phyloP scores from a whole-genome alignment of 2,113 vertebrate species.

The Tetraodon nigroviridis region DNA sequence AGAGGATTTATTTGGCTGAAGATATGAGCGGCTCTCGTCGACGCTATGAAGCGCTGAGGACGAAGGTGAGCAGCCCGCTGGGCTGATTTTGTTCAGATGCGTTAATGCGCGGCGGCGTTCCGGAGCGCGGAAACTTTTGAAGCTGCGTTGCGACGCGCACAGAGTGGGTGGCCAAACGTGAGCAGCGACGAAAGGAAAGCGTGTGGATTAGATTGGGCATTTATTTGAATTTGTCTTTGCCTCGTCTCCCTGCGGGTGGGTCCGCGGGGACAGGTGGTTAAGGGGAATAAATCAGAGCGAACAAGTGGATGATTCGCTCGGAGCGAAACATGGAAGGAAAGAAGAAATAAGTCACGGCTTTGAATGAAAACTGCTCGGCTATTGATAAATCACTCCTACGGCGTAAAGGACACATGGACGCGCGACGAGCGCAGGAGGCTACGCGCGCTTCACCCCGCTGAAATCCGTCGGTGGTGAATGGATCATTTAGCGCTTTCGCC shows the following conservation, averaged over 20 bases:
- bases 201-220: constrained; percentile 12
- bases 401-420: constrained; percentile 15
- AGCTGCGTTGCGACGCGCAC: constrained; percentile 34
- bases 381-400: background rate
- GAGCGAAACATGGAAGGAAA: too few species aligned
- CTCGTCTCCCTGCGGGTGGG: background rate
- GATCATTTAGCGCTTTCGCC: background rate
- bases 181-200: constrained; percentile 18
- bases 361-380: background rate
- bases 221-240: constrained; percentile 1
- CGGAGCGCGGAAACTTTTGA: constrained; percentile 55
- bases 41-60: constrained; percentile 32
- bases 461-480: constrained; percentile 5
- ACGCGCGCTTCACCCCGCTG: background rate
- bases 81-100: constrained; percentile 1
- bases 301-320: too few species aligned
- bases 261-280: too few species aligned
- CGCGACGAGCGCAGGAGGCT: constrained; percentile 9
- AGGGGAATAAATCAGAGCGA: too few species aligned
- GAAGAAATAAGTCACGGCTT: too few species aligned
- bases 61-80: constrained; percentile 49
- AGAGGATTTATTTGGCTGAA: constrained; percentile 55
- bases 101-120: constrained; percentile 2
- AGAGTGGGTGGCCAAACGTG: constrained; percentile 21
- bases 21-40: constrained; percentile 18